A percentile compares a stretch with the other conserved stretches of the same genome.
phyloP scores from a whole-genome alignment of 2,888 invertebrate species.

The Brachypterus glaber region DNA sequence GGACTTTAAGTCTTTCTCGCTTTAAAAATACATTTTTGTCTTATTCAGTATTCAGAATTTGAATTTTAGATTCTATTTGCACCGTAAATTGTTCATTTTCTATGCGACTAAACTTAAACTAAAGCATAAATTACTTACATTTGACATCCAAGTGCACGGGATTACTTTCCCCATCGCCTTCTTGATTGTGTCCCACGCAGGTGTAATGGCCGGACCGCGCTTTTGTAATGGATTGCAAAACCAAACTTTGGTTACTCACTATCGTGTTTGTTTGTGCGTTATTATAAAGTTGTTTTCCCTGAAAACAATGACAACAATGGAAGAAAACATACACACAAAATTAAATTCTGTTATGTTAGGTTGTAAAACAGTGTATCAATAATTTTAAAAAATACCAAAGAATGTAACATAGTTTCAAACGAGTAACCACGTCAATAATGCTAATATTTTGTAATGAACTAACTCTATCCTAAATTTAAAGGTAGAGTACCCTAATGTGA shows the following conservation, averaged over 20 bases:
- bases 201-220: slow-evolving; percentile 73
- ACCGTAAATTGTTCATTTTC: slow-evolving; percentile 5
- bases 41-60: neutral
- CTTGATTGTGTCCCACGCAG: slow-evolving; percentile 78
- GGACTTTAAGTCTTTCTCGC: too few species aligned
- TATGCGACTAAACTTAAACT: too few species aligned
- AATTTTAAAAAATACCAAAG: too few species aligned
- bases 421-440: too few species aligned
- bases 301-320: slow-evolving; percentile 29
- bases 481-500: too few species aligned
- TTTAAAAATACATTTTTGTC: too few species aligned
- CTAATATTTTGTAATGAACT: too few species aligned
- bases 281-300: slow-evolving; percentile 71
- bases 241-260: slow-evolving; percentile 80
- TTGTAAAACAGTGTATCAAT: too few species aligned
- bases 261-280: slow-evolving; percentile 72
- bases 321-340: too few species aligned
- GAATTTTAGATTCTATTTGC: neutral
- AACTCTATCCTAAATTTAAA: too few species aligned
- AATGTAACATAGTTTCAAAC: too few species aligned
- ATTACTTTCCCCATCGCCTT: slow-evolving; percentile 83
- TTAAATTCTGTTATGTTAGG: too few species aligned
- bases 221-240: slow-evolving; percentile 75
- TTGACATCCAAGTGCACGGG: slow-evolving; percentile 73
- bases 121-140: slow-evolving; percentile 61